Evolutionary conservation across 2,888 invertebrate genomes (phyloP).

Genomic region (Bombyx huttoni): DNA sequence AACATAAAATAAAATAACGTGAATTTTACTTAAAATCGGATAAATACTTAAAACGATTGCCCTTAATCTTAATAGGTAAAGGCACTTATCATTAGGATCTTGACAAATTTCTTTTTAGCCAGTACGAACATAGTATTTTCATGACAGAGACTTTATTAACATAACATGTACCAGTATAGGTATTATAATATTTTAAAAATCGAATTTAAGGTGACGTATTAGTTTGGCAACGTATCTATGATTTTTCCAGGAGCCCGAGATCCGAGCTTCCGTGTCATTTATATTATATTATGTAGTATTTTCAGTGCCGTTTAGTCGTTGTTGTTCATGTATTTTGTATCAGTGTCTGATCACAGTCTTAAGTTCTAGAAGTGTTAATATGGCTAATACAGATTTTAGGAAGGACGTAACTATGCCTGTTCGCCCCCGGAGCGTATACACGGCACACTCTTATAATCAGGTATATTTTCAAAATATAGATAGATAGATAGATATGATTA

Average conservation of each 20-base stretch:
- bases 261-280: not conserved
- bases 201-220: conserved; percentile 42
- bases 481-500: too few species aligned
- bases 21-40: too few species aligned
- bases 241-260: conserved; percentile 9
- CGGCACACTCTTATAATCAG: conserved; percentile 76
- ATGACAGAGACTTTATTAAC: too few species aligned
- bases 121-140: too few species aligned
- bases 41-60: too few species aligned
- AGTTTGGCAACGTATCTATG: conserved; percentile 35
- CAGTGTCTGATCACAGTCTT: conserved; percentile 33
- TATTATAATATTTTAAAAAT: conserved; percentile 19
- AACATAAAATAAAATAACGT: too few species aligned
- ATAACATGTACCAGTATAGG: too few species aligned
- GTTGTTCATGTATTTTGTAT: conserved; percentile 56
- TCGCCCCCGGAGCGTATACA: conserved; percentile 78
- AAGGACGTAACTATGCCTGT: conserved; percentile 64
- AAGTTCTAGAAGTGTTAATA: conserved; percentile 54
- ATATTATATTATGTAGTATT: conserved; percentile 49
- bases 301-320: conserved; percentile 42
- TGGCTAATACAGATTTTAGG: conserved; percentile 65
- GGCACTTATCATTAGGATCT: too few species aligned
- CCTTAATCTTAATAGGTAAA: too few species aligned
- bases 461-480: conserved; percentile 21
- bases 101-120: too few species aligned